Conservation (phyloP, 35 echinoderm and acorn worm species). For the Ophiothrix spiculata region DNA sequence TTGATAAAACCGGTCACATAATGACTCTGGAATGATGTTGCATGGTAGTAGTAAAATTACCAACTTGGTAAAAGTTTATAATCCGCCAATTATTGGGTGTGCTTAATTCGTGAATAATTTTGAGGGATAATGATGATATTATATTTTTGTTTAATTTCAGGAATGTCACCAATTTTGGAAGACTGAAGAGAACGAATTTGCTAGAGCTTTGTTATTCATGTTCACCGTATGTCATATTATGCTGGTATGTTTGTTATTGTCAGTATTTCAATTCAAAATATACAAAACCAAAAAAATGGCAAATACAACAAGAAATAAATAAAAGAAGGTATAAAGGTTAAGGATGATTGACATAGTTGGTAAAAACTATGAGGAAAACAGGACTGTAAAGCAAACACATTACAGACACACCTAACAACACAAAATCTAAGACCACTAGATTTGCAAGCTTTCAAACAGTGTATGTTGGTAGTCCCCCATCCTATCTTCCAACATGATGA, state of each 20-base stretch:
- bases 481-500: no score
- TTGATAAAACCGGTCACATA: not conserved
- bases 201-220: conserved; percentile 79
- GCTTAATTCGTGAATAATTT: no score
- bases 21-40: no score
- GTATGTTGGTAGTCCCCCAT: no score
- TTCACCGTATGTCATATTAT: conserved; percentile 88
- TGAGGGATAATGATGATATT: no score
- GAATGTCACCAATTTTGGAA: conserved; percentile 91
- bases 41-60: no score
- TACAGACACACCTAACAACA: not conserved
- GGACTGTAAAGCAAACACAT: not conserved
- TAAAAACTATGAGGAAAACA: no score
- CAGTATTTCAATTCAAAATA: not conserved
- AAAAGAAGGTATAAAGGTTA: not conserved
- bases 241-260: conserved; percentile 61
- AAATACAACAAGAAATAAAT: not conserved
- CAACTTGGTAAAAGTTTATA: no score
- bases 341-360: not conserved
- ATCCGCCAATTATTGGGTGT: no score
- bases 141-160: conserved; percentile 26
- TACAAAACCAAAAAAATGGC: not conserved
- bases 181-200: conserved; percentile 64
- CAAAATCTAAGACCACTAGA: not conserved
- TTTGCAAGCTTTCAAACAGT: no score